A percentile compares a stretch with the other conserved stretches of the same genome.
Conservation (phyloP, 2,113 vertebrate genomes). For the Sciurus niger region DNA sequence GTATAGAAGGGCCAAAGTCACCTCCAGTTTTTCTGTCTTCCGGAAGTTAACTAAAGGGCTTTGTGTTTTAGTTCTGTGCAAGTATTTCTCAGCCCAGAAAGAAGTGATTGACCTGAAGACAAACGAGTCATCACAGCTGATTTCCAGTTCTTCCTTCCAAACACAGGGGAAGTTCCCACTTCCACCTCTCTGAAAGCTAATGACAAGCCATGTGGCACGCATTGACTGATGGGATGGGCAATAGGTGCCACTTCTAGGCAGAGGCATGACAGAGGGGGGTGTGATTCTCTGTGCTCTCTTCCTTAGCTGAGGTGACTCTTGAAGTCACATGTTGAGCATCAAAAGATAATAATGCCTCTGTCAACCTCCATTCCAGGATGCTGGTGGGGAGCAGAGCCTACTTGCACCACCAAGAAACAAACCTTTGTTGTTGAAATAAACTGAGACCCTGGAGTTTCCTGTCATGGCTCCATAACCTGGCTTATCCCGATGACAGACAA, state of each 20-base stretch:
- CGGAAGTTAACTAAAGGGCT: not conserved
- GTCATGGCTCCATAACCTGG: not conserved
- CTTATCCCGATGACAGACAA: not conserved
- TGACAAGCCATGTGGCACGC: too few species aligned
- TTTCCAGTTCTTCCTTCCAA: not conserved
- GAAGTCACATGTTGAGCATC: not conserved
- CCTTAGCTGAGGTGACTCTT: not conserved
- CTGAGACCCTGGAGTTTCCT: not conserved
- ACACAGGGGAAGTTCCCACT: rapidly evolving
- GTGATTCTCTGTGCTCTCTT: not conserved
- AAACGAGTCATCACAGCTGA: not conserved
- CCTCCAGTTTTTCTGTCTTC: not conserved
- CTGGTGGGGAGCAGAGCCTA: not conserved
- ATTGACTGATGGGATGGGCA: not conserved
- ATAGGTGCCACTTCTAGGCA: not conserved
- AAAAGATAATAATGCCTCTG: not conserved
- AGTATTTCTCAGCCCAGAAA: not conserved
- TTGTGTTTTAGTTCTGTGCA: not conserved
- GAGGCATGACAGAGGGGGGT: not conserved
- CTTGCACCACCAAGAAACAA: not conserved
- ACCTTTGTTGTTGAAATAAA: not conserved
- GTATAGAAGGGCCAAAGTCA: not conserved
- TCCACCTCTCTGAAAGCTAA: not conserved
- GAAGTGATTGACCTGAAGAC: not conserved
- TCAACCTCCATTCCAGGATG: too few species aligned